phyloP scores from a whole-genome alignment of 2,888 invertebrate genomes.

The Formica aserva region DNA sequence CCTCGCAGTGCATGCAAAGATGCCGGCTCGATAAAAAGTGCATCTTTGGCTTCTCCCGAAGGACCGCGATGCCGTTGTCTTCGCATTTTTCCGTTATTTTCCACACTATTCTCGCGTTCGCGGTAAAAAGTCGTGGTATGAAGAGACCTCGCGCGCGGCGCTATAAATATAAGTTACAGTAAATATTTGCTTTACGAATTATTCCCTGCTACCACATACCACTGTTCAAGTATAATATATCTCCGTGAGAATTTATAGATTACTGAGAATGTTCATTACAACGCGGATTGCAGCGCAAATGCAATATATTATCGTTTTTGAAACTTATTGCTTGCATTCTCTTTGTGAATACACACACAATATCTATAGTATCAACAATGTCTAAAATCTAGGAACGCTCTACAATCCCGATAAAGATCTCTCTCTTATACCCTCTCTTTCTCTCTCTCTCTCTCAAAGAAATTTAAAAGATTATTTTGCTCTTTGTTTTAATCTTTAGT shows the following conservation, averaged over 20 bases:
- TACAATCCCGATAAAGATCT: background rate
- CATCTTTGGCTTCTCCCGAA: constrained; percentile 72
- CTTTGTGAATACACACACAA: background rate
- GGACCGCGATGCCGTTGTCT: constrained; percentile 51
- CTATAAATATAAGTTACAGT: constrained; percentile 19
- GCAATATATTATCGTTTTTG: constrained; percentile 4
- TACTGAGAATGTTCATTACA: background rate
- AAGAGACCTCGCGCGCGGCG: background rate
- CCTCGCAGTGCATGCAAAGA: constrained; percentile 74
- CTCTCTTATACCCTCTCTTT: background rate
- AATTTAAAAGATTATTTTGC: background rate
- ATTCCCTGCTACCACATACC: background rate
- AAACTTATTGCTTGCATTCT: background rate
- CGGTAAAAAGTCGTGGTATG: background rate
- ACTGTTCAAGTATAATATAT: background rate
- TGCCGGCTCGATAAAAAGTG: constrained; percentile 77
- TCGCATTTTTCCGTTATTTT: constrained; percentile 39
- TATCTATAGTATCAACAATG: constrained; percentile 23
- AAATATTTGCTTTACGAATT: constrained; percentile 25
- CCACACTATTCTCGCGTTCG: constrained; percentile 24
- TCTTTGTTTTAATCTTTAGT: background rate
- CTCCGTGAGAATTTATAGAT: constrained; percentile 22
- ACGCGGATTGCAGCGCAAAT: background rate
- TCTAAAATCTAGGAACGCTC: background rate
- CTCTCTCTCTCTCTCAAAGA: background rate